These are phyloP conservation scores for Fragum fragum DNA, from an alignment of 2,888 invertebrate genomes.

Conservation along the genomic window DNA sequence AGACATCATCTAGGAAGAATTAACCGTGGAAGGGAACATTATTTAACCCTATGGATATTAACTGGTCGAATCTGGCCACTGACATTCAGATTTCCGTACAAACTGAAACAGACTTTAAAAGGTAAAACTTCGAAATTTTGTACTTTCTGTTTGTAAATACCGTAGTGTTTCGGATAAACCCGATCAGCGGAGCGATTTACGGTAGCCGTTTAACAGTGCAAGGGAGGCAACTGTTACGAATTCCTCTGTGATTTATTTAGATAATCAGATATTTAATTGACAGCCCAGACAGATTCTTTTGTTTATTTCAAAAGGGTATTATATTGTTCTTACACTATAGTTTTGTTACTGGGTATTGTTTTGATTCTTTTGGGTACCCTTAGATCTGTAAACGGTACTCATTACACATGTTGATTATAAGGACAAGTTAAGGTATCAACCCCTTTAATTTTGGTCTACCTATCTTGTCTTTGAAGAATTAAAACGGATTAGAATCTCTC, in stretches of 20 bases:
- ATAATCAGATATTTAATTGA: constrained; percentile 22
- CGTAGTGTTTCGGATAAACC: constrained; percentile 22
- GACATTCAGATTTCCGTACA: constrained; percentile 76
- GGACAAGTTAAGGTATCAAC: too few relatives aligned
- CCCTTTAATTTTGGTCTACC: too few relatives aligned
- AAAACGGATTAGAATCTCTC: too few relatives aligned
- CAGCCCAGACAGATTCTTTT: constrained; percentile 26
- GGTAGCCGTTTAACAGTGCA: constrained; percentile 40
- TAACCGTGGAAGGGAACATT: constrained; percentile 6
- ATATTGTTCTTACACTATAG: constrained; percentile 18
- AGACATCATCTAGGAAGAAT: constrained; percentile 21
- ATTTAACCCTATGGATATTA: constrained; percentile 64
- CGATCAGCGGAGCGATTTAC: constrained; percentile 8
- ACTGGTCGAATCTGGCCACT: constrained; percentile 71
- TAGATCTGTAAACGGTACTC: background rate
- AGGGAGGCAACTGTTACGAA: constrained; percentile 58
- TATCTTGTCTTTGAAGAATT: too few relatives aligned
- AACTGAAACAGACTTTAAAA: constrained; percentile 70
- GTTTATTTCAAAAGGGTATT: constrained; percentile 32
- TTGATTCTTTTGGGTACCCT: background rate
- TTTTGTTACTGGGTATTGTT: constrained; percentile 3
- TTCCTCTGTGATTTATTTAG: constrained; percentile 33
- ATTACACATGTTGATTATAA: too few relatives aligned
- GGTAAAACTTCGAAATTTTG: constrained; percentile 49
- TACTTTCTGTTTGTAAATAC: constrained; percentile 31